Base-by-base conservation (phyloP, 2,113 vertebrate genomes). In the Cynocephalus volans region DNA sequence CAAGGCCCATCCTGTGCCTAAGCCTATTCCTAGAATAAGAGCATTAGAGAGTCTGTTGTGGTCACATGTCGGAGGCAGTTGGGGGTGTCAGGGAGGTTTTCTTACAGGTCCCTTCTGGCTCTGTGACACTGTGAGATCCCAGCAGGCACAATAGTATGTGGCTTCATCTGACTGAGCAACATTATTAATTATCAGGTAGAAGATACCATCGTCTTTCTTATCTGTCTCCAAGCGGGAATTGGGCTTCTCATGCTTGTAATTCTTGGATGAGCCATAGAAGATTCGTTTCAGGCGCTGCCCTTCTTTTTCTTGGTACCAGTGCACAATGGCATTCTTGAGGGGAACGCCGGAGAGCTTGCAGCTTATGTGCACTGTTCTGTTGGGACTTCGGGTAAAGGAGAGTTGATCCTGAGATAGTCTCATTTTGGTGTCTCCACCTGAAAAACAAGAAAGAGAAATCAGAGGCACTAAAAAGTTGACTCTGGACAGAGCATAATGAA, bases 131-230 rank as follows among this genome's bases (percentile, higher is more conserved):
- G 97, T 98, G 96, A 33, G 0, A 48, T 85, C 1, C 98, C 98
- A 98, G 82, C 2, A 77, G 31, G 97, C 96, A 93, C 98, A 98
- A 76, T 95, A 98, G 87, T 97, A 98, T 33, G 69, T 98, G 24
- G 85, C 97, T 93, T 97, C 89, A 33, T 98, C 90, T 0, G 1
- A 31, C 12, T 50, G 23, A 15, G 23, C 13, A 24, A 97, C 17
- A 0, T 85, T 6, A 3, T 21, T 72, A 45, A 98, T 41, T 12
- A 70, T 56, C 26, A 98, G 90, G 76, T 14, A 19, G 92, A 97
- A 97, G n/a, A 48, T 8, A 58, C n/a, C 56, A 0, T 3, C 69
- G 0, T 91, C 48, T 67, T 70, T 96, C 2, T 9, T 52, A 48
- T 84, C 72, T 4, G 88, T 52, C 56, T 94, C 90, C 45, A 90